A percentile compares a stretch with the other conserved stretches of the same genome.
Conservation (phyloP, 1,140 invertebrate genomes). For the Drosophila mauritiana region DNA sequence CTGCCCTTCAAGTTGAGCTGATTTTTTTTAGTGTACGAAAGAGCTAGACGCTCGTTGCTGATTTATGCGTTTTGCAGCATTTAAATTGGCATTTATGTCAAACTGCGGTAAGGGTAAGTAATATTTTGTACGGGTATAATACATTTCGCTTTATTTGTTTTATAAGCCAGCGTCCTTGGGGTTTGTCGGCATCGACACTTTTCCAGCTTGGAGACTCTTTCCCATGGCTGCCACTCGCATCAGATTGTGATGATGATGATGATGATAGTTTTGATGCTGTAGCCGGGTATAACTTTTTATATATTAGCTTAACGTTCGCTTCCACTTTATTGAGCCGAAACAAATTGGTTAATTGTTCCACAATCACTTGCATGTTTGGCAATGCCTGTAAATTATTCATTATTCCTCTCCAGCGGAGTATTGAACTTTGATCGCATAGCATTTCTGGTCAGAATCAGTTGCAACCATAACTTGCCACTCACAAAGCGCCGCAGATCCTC, state of each 20-base stretch:
- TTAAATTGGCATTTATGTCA: conserved; percentile 83
- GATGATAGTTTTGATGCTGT: conserved; percentile 20
- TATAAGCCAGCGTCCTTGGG: conserved; percentile 71
- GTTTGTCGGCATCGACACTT: conserved; percentile 65
- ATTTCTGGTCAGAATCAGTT: conserved; percentile 33
- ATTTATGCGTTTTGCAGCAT: conserved; percentile 82
- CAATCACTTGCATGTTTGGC: conserved; percentile 27
- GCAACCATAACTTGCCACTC: conserved; percentile 24
- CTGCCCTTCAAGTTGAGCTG: neutral
- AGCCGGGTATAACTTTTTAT: conserved; percentile 14
- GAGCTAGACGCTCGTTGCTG: conserved; percentile 42
- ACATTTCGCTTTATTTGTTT: conserved; percentile 80
- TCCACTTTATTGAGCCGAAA: conserved; percentile 48
- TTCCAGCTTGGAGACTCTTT: conserved; percentile 57
- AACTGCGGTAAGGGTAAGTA: conserved; percentile 76
- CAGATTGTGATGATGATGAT: conserved; percentile 24
- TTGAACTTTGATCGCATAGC: conserved; percentile 38
- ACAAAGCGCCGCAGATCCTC: conserved; percentile 25
- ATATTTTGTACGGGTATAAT: conserved; percentile 65
- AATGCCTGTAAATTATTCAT: conserved; percentile 9
- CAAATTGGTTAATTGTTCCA: conserved; percentile 70
- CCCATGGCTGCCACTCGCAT: conserved; percentile 59
- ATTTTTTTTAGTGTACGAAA: neutral
- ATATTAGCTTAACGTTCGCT: conserved; percentile 22
- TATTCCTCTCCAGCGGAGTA: conserved; percentile 5